phyloP scores from a whole-genome alignment of 2,797 vertebrate species.

The Diceros bicornis region DNA sequence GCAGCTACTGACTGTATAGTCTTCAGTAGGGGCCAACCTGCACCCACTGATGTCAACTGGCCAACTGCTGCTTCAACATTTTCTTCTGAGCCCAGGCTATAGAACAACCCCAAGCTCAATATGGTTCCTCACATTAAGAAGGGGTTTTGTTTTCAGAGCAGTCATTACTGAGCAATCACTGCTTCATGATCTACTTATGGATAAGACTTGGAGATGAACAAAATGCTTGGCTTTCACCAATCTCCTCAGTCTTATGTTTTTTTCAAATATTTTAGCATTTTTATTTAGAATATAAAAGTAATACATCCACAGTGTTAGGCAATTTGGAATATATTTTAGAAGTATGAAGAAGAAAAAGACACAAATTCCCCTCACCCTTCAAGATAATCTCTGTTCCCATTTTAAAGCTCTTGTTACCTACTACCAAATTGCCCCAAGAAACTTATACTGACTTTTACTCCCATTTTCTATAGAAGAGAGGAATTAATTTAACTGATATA shows the following conservation, averaged over 20 bases:
- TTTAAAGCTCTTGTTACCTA: not conserved
- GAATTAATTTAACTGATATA: not conserved
- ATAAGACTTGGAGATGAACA: not conserved
- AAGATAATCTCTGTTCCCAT: not conserved
- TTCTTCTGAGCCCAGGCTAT: not conserved
- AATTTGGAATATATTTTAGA: not conserved
- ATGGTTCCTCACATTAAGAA: not conserved
- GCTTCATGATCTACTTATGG: not conserved
- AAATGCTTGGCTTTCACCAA: not conserved
- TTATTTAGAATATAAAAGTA: not conserved
- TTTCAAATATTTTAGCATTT: not conserved
- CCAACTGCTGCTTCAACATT: not conserved
- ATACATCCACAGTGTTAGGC: not conserved
- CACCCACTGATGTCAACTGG: fast-evolving
- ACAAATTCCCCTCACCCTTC: not conserved
- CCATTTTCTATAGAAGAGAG: not conserved
- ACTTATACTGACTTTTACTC: not conserved
- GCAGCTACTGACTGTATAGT: fast-evolving
- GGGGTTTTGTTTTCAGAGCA: not conserved
- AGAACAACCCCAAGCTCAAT: not conserved
- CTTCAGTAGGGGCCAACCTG: fast-evolving
- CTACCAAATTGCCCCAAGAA: not conserved
- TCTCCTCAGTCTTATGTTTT: not conserved
- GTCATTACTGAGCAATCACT: not conserved
- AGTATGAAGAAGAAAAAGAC: not conserved